A percentile compares a stretch with the other conserved stretches of the same genome.
These are phyloP conservation scores for Pseudonaja textilis DNA, from an alignment of 2,113 vertebrate species.

Conservation along the genomic window DNA sequence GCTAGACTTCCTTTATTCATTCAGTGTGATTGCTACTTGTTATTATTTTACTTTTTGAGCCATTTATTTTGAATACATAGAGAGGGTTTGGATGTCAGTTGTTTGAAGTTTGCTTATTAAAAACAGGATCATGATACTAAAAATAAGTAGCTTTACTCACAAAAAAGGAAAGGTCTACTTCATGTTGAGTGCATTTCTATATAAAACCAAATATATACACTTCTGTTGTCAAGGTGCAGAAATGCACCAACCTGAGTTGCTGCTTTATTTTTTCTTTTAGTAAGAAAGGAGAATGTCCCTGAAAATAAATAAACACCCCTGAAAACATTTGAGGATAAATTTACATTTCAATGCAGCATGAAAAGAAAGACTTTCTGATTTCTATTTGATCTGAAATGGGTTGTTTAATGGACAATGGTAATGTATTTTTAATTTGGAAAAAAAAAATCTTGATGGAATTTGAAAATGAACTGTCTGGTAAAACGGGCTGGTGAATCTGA, in stretches of 20 bases:
- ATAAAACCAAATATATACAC: neutral
- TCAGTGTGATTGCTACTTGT: neutral
- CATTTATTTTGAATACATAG: neutral
- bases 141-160: neutral
- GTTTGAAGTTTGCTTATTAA: neutral
- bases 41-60: neutral
- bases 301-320: neutral
- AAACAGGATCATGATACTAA: neutral
- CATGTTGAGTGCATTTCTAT: neutral
- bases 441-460: neutral
- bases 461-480: slow-evolving; percentile 3
- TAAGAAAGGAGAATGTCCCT: neutral
- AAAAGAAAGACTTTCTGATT: neutral
- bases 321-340: neutral
- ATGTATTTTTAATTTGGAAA: neutral
- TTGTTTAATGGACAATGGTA: neutral
- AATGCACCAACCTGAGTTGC: neutral
- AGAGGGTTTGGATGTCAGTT: neutral
- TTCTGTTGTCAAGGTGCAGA: neutral
- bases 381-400: neutral
- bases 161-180: neutral
- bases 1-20: neutral
- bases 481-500: slow-evolving; percentile 15
- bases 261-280: neutral
- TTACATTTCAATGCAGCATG: neutral